Conservation (phyloP, 2,888 invertebrate species). For the Thera obeliscata region DNA sequence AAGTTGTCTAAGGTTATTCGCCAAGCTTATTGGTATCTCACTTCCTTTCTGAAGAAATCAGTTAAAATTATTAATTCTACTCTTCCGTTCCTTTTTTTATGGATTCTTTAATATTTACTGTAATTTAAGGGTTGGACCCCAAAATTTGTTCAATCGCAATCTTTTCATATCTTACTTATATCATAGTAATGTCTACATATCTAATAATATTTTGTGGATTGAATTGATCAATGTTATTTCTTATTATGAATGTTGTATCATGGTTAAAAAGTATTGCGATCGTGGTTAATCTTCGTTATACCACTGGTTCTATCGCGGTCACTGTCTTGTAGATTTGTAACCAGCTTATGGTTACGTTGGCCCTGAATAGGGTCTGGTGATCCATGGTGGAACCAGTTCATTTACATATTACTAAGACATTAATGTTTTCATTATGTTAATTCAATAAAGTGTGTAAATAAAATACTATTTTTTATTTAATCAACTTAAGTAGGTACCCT, state of each 20-base stretch:
- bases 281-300: constrained; percentile 16
- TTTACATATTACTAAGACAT: constrained; percentile 65
- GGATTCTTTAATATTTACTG: constrained; percentile 29
- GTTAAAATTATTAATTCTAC: neutral
- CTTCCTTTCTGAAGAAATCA: neutral
- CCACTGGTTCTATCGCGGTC: constrained; percentile 16
- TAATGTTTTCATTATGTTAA: constrained; percentile 82
- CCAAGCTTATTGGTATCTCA: neutral
- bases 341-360: constrained; percentile 1
- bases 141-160: constrained; percentile 19
- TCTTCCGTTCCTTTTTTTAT: constrained; percentile 5
- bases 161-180: constrained; percentile 73
- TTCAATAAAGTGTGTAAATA: constrained; percentile 85
- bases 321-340: constrained; percentile 4
- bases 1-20: constrained; percentile 5
- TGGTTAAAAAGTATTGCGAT: constrained; percentile 67
- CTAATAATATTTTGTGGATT: constrained; percentile 77
- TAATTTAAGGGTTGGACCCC: constrained; percentile 25
- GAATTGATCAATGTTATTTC: constrained; percentile 77
- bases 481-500: no score
- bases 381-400: constrained; percentile 49
- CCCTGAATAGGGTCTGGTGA: neutral
- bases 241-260: constrained; percentile 80
- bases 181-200: constrained; percentile 79
- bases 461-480: constrained; percentile 47